Conservation (phyloP, 1,140 invertebrate species). For the Euwallacea fornicatus region DNA sequence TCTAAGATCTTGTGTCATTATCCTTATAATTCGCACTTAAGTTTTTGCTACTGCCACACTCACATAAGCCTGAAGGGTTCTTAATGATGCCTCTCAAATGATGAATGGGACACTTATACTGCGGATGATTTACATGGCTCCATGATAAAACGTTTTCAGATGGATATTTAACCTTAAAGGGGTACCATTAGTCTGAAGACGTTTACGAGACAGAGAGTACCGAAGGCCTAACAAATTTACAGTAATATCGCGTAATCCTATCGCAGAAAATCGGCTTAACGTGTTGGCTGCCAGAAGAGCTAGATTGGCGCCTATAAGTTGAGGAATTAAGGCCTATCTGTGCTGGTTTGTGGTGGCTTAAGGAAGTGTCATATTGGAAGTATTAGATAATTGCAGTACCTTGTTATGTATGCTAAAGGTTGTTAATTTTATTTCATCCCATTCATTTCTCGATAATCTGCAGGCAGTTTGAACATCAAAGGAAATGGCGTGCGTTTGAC, state of each 20-base stretch:
- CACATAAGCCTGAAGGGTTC: not conserved
- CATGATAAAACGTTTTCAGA: too few relatives aligned
- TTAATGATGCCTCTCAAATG: not conserved
- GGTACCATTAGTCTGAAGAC: too few relatives aligned
- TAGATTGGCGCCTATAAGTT: constrained; percentile 2
- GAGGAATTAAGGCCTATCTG: constrained; percentile 2
- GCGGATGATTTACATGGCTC: too few relatives aligned
- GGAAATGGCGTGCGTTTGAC: too few relatives aligned
- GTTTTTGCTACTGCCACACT: not conserved
- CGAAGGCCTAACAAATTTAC: too few relatives aligned
- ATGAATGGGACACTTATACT: not conserved
- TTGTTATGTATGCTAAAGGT: too few relatives aligned
- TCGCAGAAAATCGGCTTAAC: constrained; percentile 16
- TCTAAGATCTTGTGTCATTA: not conserved
- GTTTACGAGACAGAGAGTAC: too few relatives aligned
- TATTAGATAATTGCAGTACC: too few relatives aligned
- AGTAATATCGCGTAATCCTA: not conserved
- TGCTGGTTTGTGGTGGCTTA: not conserved
- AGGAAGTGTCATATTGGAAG: not conserved
- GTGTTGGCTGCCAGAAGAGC: not conserved
- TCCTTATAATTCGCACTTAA: not conserved
- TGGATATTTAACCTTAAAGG: too few relatives aligned
- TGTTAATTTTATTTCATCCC: too few relatives aligned
- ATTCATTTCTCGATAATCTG: too few relatives aligned
- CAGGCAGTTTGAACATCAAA: too few relatives aligned